Conservation (phyloP, 1,140 invertebrate genomes). For the Heliconius melpomene region DNA sequence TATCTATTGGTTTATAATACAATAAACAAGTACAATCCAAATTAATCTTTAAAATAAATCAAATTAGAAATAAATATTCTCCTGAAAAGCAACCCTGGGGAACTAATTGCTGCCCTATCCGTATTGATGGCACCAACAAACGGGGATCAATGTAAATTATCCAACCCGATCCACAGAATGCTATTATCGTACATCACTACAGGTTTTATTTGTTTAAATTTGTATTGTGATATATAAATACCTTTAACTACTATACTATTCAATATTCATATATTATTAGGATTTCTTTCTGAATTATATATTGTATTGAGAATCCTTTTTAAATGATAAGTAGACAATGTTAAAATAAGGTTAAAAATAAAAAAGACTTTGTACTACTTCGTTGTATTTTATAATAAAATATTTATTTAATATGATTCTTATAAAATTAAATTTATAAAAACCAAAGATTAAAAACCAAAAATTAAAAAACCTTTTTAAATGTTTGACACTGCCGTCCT, state of each 20-base stretch:
- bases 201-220: slow-evolving; percentile 37
- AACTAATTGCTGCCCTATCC: slow-evolving; percentile 75
- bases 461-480: no score
- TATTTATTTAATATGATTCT: no score
- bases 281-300: no score
- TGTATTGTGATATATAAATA: neutral
- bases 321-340: no score
- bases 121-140: slow-evolving; percentile 71
- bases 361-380: no score
- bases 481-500: no score
- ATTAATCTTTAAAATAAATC: slow-evolving; percentile 19
- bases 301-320: no score
- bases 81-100: slow-evolving; percentile 51
- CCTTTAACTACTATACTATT: neutral
- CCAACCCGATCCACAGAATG: slow-evolving; percentile 56
- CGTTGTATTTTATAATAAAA: no score
- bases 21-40: neutral
- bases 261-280: neutral
- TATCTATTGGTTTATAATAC: neutral
- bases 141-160: slow-evolving; percentile 75
- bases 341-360: no score
- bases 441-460: no score
- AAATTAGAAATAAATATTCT: slow-evolving; percentile 71
- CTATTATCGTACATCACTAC: slow-evolving; percentile 66
- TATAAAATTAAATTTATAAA: no score